Evolutionary conservation across 2,888 invertebrate genomes (phyloP), one percentile per base, ranked within the genome.

Genomic region (Hypselothyrea guttata): DNA sequence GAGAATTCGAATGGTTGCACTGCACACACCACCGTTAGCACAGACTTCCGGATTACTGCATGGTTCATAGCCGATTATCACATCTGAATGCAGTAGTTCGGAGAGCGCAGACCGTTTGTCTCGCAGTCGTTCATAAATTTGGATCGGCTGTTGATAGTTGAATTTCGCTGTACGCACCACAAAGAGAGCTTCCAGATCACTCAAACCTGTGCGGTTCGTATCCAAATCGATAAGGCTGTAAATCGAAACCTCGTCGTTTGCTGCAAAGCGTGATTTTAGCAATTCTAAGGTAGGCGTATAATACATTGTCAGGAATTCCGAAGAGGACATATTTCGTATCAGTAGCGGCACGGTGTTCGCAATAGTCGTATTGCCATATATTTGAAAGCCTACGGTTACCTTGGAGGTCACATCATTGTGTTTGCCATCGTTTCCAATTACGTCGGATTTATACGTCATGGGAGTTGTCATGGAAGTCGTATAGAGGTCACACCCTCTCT

Each of bases 391-490:
- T 0, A 98, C 93, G 4, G 94, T 94, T 2, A 97, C 94, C 5
- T 95, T 94, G 1, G 97, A 98, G n/a, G 93, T 91, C 0, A 98
- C 98, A 89, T 96, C 95, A 53, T 92, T 92, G 86, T 97, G 97
- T 72, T 93, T 93, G 0, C 98, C 98, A 89, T 98, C 98, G 88
- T 95, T 97, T 1, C 97, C 97, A 7, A 94, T 93, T 0, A 98
- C 93, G 27, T 94, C 94, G 76, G 98, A 92, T 0, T 95, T 93
- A 86, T 95, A 94, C 7, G 94, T 94, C 15, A 93, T 93, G 40
- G 94, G 93, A 66, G 93, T 93, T 0, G 88, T 88, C 57, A 95
- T 93, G 74, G 93, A 92, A 38, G 93, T 93, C 8, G 96, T 93
- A 76, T 94, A 93, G 63, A 98, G 91, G 86, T 95, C 94, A 88